phyloP scores from a whole-genome alignment of 2,797 vertebrate genomes.

The Eurystomus glaucurus region DNA sequence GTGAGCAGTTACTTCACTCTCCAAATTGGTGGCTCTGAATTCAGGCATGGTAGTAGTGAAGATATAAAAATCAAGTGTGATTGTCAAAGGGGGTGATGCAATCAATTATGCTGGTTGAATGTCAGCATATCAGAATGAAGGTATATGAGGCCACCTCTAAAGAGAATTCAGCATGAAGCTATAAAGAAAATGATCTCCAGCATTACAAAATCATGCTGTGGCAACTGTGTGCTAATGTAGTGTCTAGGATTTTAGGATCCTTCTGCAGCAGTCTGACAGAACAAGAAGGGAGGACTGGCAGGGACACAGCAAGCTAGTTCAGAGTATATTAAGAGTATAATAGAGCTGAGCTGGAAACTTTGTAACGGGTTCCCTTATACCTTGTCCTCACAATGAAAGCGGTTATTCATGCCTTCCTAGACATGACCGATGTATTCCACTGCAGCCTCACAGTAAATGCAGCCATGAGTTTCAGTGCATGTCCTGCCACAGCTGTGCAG shows the following conservation, averaged over 20 bases:
- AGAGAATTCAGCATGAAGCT: background rate
- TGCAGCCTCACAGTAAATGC: background rate
- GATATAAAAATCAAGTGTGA: constrained; percentile 5
- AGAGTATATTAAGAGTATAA: background rate
- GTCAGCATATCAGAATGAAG: background rate
- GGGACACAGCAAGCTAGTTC: background rate
- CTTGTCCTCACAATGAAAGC: background rate
- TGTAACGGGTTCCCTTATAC: background rate
- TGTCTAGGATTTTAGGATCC: background rate
- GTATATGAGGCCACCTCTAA: background rate
- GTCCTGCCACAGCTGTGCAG: background rate
- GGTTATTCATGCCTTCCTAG: background rate
- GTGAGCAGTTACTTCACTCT: background rate
- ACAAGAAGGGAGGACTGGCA: background rate
- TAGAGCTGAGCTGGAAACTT: background rate
- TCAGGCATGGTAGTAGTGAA: constrained; percentile 35
- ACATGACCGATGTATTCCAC: background rate
- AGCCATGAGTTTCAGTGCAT: background rate
- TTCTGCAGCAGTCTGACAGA: constrained; percentile 4
- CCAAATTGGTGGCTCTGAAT: constrained; percentile 39
- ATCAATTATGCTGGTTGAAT: background rate
- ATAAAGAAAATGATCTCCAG: constrained; percentile 2
- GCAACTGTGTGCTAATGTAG: background rate
- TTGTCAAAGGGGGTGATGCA: background rate
- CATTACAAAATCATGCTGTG: background rate